Evolutionary conservation across 30 jellyfish, hydroid and myxozoan genomes (phyloP), one percentile per base, ranked within the genome.

Genomic region (Catostylus mosaicus): DNA sequence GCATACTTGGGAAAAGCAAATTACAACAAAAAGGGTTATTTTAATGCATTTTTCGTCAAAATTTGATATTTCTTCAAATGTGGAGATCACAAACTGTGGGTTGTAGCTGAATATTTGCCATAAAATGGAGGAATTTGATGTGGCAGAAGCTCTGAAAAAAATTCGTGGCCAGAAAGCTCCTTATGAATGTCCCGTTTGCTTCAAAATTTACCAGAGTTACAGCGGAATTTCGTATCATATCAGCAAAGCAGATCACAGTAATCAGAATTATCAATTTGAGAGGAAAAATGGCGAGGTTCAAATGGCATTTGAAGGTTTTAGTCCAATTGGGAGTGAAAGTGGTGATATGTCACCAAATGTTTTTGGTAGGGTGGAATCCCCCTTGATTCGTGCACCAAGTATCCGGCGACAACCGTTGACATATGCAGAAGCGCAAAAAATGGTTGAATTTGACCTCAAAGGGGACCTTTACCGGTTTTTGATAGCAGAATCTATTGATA

Each of bases 151-250:
- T 0, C 75, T 82, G 78, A 82, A 72, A 34, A 52, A 61, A 35
- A 24, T 82, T 19, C 95, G 93, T 24, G 86, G 73, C 35, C 90
- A 78, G 63, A 94, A 84, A 62, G 84, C 96, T 5, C 99, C 99
- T 0, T 66, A 83, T 57, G 97, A 89, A 71, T 95, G 99, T 57
- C 97, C 99, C 7, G 63, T 90, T 66, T 95, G 99, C 89, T 76
- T 76, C 85, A 89, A 89, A 78, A 36, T 75, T 18, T 95, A 95
- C 75, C 95, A 96, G 23, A 89, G 97, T 76, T 75, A 79, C 73
- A 89, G 97, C 85, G 99, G 99, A 63, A 81, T 95, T 30, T 68
- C 94, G 23, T 95, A 95, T 67, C 99, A 95, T 67, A 76, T 95
- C 9, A 38, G 80, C 1, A 95, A 89, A 67, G 86, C 88, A 46